Base-by-base conservation (phyloP, 2,113 vertebrate genomes). In the Phoxinus phoxinus region DNA sequence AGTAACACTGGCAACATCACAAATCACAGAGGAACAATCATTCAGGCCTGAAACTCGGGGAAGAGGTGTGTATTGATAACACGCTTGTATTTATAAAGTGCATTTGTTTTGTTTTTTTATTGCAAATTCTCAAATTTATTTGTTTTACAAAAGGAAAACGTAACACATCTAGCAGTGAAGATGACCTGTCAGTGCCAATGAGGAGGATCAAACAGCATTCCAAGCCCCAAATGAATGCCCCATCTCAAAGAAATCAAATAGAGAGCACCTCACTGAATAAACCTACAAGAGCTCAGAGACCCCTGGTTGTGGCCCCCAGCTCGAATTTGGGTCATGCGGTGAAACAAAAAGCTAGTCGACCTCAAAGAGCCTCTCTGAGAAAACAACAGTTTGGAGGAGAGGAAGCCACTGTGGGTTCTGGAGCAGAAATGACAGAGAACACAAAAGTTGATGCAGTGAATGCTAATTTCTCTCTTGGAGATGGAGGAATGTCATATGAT, bases 141-240 rank as follows among this genome's bases (percentile, higher is more conserved):
- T 61, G 37, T 77, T 46, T 86, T 51, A 61, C 58, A 74, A 48
- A 86, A 75, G 81, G 44, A 48, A 83, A n/a, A 13, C 30, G 35
- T 21, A 84, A 73, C 27, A 19, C 81, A 58, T 83, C 7, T 48
- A 81, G 35, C 72, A 85, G 77, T 77, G 87, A 86, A 72, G 87
- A 86, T 21, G 85, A 85, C 32, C 23, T 78, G 32, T 46, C 51
- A 21, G 73, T 51, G 37, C 83, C 88, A 78, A 44, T 15, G 27
- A 85, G 83, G 44, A 84, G 56, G 32, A 51, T 85, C 32, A 84
- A 73, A 72, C 69, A 72, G 6, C 35, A 1, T 30, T 84, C 58
- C 25, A 69, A 30, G 25, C 46, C 63, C 71, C 51, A 80, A 84
- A 59, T 9, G 25, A 84, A 10, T 27, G 44, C 41, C 72, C 63